These are phyloP conservation scores for Hippasteria phrygiana DNA, from an alignment of 53 echinoderm and acorn worm genomes.

Conservation along the genomic window DNA sequence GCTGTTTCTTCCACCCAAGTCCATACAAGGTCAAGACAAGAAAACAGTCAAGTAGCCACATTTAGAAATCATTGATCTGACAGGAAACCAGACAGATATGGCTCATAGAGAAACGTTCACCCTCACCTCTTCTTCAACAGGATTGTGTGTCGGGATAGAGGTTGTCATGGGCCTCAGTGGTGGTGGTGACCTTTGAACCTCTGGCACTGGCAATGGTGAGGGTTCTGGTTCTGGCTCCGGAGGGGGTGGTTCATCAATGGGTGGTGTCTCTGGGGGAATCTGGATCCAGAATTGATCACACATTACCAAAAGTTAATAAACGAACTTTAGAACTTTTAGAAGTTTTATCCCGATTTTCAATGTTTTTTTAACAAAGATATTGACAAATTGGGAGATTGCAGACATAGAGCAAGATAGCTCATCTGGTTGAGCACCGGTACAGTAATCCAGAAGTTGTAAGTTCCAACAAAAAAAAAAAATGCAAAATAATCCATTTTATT, in stretches of 20 bases:
- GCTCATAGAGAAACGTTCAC: background rate
- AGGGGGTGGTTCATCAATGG: background rate
- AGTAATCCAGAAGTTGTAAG: too few species aligned
- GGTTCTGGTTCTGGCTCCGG: background rate
- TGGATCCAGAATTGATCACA: background rate
- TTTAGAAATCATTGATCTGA: too few species aligned
- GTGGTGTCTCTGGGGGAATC: background rate
- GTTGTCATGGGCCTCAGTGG: slow-evolving; percentile 33
- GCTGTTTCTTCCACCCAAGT: too few species aligned
- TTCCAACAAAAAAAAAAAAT: too few species aligned
- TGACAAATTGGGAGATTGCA: too few species aligned
- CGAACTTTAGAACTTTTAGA: background rate
- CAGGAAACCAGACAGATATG: background rate
- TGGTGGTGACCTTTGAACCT: background rate
- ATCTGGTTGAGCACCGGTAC: too few species aligned
- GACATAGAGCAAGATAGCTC: too few species aligned
- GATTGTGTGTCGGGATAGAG: slow-evolving; percentile 6
- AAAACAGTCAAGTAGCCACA: background rate
- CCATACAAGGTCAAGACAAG: background rate
- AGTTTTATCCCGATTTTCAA: too few species aligned
- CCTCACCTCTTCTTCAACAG: slow-evolving; percentile 18
- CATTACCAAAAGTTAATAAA: background rate
- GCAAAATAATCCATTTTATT: too few species aligned
- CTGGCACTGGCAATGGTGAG: background rate
- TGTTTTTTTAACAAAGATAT: too few species aligned